phyloP scores from a whole-genome alignment of 2,888 invertebrate genomes.

The Cactoblastis cactorum region DNA sequence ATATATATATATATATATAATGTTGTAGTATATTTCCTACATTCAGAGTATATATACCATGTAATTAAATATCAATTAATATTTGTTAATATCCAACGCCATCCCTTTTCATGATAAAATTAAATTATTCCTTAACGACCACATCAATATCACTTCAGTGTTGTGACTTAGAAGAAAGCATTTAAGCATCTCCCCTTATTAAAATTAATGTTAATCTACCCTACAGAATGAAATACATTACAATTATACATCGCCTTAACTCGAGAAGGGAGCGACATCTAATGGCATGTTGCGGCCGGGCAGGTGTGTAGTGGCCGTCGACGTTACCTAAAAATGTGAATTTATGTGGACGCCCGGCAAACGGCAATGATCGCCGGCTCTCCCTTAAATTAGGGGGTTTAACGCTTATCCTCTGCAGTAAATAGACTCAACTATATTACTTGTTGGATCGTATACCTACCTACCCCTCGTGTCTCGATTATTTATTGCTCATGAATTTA shows the following conservation, averaged over 20 bases:
- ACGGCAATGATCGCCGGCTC: slow-evolving; percentile 72
- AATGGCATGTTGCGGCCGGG: slow-evolving; percentile 57
- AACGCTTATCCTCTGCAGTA: slow-evolving; percentile 70
- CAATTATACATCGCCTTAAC: slow-evolving; percentile 14
- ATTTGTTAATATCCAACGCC: background rate
- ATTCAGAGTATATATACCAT: background rate
- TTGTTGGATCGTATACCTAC: slow-evolving; percentile 45
- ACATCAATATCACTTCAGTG: slow-evolving; percentile 10
- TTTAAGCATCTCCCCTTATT: slow-evolving; percentile 10
- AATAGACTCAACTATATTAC: slow-evolving; percentile 68
- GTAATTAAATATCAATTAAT: background rate
- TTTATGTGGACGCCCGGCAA: slow-evolving; percentile 65
- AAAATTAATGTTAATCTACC: slow-evolving; percentile 14
- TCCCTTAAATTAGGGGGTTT: slow-evolving; percentile 75
- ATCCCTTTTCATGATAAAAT: background rate
- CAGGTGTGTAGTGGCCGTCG: slow-evolving; percentile 53
- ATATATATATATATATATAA: no score
- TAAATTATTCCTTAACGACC: slow-evolving; percentile 3
- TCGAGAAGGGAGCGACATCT: slow-evolving; percentile 40
- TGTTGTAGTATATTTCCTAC: no score
- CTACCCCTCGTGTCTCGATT: slow-evolving; percentile 39
- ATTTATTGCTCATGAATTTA: slow-evolving; percentile 39
- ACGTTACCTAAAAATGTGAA: slow-evolving; percentile 72
- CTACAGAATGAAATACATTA: slow-evolving; percentile 8
- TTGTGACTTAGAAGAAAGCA: slow-evolving; percentile 9